Percentiles rank a stretch among this genome's conserved stretches.
These are phyloP conservation scores for Babylonia areolata DNA, from an alignment of 1,140 invertebrate genomes.

Conservation along the genomic window DNA sequence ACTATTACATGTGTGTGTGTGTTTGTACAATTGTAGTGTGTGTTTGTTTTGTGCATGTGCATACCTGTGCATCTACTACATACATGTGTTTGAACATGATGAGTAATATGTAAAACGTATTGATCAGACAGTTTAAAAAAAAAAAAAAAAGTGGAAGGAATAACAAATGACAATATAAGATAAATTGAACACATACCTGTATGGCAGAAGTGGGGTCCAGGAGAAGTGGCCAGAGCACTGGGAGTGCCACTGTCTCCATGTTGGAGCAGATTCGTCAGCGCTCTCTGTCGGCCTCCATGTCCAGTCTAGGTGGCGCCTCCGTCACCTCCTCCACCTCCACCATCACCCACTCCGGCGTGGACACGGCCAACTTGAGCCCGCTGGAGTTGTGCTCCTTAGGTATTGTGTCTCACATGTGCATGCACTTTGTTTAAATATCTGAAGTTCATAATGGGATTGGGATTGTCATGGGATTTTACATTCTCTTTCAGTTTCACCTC, in stretches of 20 bases:
- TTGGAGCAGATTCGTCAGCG: conserved; percentile 49
- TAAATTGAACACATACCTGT: too few relatives aligned
- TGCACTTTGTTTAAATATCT: too few relatives aligned
- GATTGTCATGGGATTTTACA: neutral
- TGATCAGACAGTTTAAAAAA: too few relatives aligned
- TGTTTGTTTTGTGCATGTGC: neutral
- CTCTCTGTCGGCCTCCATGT: conserved; percentile 61
- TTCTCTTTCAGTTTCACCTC: too few relatives aligned
- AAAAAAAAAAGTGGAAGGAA: conserved; percentile 21
- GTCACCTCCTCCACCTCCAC: conserved; percentile 63
- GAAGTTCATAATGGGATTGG: too few relatives aligned
- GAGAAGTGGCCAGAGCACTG: conserved; percentile 44
- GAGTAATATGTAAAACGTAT: too few relatives aligned
- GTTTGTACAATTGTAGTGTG: neutral
- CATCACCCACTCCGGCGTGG: conserved; percentile 61
- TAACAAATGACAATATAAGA: neutral
- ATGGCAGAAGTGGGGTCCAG: conserved; percentile 41
- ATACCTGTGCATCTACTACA: neutral
- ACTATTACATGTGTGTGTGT: neutral
- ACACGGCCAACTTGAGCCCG: conserved; percentile 64
- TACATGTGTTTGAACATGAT: neutral
- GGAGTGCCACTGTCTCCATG: conserved; percentile 41
- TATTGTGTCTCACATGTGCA: too few relatives aligned
- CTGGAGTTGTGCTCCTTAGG: conserved; percentile 73
- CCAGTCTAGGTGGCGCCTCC: conserved; percentile 64